Evolutionary conservation across 2,888 invertebrate species (phyloP), one percentile per base, ranked within the genome.

Genomic region (Ferrisia virgata): DNA sequence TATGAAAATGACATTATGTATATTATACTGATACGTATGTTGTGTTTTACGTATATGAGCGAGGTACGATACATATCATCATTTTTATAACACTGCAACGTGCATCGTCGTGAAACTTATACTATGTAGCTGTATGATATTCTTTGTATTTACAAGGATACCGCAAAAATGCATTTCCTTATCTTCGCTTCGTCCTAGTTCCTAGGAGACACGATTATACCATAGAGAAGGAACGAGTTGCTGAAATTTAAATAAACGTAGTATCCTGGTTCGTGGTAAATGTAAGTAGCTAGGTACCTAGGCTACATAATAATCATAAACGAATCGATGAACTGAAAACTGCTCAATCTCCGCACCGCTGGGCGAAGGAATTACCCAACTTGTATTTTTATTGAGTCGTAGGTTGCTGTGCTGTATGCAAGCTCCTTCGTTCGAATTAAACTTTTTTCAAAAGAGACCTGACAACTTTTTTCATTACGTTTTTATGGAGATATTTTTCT

Each of bases 221-320:
- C 2, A 11, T 11, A 53, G 11, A 18, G 4, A 18, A n/a, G 9
- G n/a, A 47, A 47, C n/a, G 47, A 47, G 47, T 3, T 47, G 28
- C 31, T 64, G 31, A 33, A 72, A 72, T 72, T 72, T 72, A 72
- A 72, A 72, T 72, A 33, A 72, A 33, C 33, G 18, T 72, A 72
- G 13, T 33, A 22, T 18, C 72, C 15, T 8, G 6, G n/a, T n/a
- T 33, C n/a, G 5, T 40, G 47, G 6, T 47, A 47, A 47, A 47
- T 28, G 13, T 9, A n/a, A n/a, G n/a, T n/a, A n/a, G n/a, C n/a
- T n/a, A n/a, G n/a, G n/a, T n/a, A n/a, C n/a, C n/a, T n/a, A n/a
- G n/a, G n/a, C n/a, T n/a, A n/a, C n/a, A n/a, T n/a, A n/a, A 72
- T 72, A 72, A 72, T 72, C 72, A 72, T 72, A 72, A 72, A 72